Evolutionary conservation across 1,140 invertebrate species (phyloP), one percentile per base, ranked within the genome.

Genomic region (Steinernema feltiae): DNA sequence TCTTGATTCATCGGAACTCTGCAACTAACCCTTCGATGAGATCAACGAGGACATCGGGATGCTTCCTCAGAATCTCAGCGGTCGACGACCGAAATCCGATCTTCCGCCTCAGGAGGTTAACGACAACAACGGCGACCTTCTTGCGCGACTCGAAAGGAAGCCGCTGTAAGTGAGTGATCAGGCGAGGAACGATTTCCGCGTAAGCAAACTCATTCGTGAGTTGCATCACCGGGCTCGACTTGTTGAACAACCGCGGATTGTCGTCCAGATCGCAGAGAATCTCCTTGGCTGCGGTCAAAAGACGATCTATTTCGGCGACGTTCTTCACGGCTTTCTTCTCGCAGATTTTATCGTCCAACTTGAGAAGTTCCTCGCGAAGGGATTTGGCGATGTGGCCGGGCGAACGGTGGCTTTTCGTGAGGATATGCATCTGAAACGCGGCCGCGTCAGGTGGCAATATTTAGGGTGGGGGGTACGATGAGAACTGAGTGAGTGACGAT

Each of bases 121-220:
- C 97, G 88, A 98, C 98, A 78, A 98, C 95, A 88, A 95, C 93
- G 75, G 94, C 95, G 82, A 97, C 95, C 91, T 98, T 95, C 88
- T 98, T 98, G 87, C 24, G 12, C 12, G 53, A 63, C 24, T 63
- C 53, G 24, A 63, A 63, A 3, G 24, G 24, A 15, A 63, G 24
- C 24, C 3, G 15, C 15, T 63, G 2, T 27, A 63, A 63, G 24
- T 63, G 15, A 27, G 7, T 27, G 15, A 63, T 63, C 24, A 63
- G 53, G 7, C 7, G 24, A 63, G 24, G 15, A 3, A 63, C 15
- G 24, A 63, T 27, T 15, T 63, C 24, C 7, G 53, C 53, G 24
- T 63, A 63, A 27, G 53, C 53, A 27, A 63, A 63, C 53, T 63
- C 53, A 27, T 15, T 63, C 7, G 53, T 3, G 2, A 63, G 53